Conservation (phyloP, 1,140 invertebrate genomes). For the Psix sp. region DNA sequence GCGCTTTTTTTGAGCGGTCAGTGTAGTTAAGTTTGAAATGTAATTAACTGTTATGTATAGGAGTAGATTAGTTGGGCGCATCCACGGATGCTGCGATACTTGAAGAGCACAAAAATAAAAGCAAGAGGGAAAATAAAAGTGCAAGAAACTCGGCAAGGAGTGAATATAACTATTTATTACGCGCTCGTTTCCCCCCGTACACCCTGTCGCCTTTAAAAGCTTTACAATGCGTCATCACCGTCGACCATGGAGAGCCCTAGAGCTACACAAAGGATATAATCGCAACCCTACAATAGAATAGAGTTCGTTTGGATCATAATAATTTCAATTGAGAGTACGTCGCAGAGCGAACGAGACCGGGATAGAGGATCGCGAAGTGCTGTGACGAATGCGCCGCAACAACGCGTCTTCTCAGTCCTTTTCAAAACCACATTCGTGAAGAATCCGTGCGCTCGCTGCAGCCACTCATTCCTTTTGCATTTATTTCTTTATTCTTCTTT, state of each 20-base stretch:
- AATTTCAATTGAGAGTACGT: conserved; percentile 70
- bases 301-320: conserved; percentile 75
- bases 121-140: conserved; percentile 13
- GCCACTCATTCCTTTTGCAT: conserved; percentile 9
- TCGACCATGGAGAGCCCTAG: conserved; percentile 66
- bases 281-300: conserved; percentile 71
- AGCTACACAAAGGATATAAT: conserved; percentile 73
- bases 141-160: conserved; percentile 36
- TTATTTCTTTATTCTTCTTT: background rate
- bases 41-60: background rate
- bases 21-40: too few species aligned
- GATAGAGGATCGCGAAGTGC: conserved; percentile 53
- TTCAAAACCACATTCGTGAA: conserved; percentile 53
- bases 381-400: conserved; percentile 47
- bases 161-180: conserved; percentile 68
- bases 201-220: conserved; percentile 68
- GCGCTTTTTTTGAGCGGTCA: too few species aligned
- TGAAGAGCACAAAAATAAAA: conserved; percentile 16
- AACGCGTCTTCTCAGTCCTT: conserved; percentile 39
- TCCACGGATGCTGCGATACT: conserved; percentile 8
- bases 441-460: conserved; percentile 13
- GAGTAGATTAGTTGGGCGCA: conserved; percentile 26
- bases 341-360: conserved; percentile 20
- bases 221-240: conserved; percentile 74
- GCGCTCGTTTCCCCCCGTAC: conserved; percentile 62